Evolutionary conservation across 2,888 invertebrate genomes (phyloP).

Genomic region (Nebria salina): DNA sequence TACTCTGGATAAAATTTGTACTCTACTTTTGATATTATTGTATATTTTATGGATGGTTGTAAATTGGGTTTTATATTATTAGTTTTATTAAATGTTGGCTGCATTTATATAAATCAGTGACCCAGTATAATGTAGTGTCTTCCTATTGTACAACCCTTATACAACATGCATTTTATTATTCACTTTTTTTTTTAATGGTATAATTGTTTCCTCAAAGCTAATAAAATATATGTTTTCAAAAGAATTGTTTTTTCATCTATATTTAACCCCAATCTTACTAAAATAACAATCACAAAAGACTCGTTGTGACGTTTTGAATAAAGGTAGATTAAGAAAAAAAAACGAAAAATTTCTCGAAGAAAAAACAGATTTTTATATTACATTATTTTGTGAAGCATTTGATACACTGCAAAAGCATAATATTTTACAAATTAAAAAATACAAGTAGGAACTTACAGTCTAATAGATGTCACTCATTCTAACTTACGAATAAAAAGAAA

Average conservation of each 20-base stretch:
- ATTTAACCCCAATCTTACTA: no score
- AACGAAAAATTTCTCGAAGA: background rate
- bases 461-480: conserved; percentile 16
- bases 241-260: background rate
- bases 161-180: background rate
- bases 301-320: no score
- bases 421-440: conserved; percentile 41
- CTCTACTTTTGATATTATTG: background rate
- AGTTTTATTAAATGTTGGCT: background rate
- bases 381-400: conserved; percentile 40
- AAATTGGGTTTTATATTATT: background rate
- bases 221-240: conserved; percentile 11
- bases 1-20: background rate
- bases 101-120: background rate
- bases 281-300: no score
- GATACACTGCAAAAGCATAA: conserved; percentile 42
- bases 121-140: background rate
- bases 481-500: conserved; percentile 23
- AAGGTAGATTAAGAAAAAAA: no score
- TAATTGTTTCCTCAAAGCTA: background rate
- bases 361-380: conserved; percentile 27
- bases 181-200: background rate
- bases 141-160: background rate
- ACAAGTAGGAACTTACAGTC: conserved; percentile 42
- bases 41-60: background rate